Evolutionary conservation across 2,113 vertebrate species (phyloP), one percentile per base, ranked within the genome.

Genomic region (Ramphastos sulfuratus): DNA sequence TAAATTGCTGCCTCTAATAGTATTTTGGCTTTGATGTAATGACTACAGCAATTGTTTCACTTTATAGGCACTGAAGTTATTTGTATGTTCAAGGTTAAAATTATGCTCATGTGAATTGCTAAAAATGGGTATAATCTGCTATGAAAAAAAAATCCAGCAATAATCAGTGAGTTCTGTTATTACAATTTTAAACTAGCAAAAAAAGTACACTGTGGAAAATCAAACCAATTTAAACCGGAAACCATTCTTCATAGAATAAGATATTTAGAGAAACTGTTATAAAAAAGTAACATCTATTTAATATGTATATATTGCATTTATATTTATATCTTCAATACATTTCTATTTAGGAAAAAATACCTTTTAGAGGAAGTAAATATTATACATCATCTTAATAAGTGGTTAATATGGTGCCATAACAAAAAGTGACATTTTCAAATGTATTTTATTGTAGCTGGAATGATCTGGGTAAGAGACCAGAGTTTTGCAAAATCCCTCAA

Each of bases 401-500:
- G 17, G n/a, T 69, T 87, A 82, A 39, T 77, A 87, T 7, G 30
- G 67, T 89, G 58, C 3, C 6, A 25, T 7, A 54, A 37, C 1
- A 37, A 35, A 61, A 61, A 46, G 21, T 77, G 35, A 70, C 33
- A 56, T 2, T 3, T 95, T 88, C 80, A 46, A 85, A 56, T 30
- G 90, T 75, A 56, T 90, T 90, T 92, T 85, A 55, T 82, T 91
- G 76, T 33, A 71, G 3, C 21, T 66, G 30, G 52, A 94, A 87
- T n/a, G 92, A 93, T 69, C 2, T 76, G 61, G 58, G 60, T 69
- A 71, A 87, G 93, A 28, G 64, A 80, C 9, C 48, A 70, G 19
- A 88, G 66, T 35, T 91, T 82, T 71, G 27, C 93, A 65, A 95
- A 96, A 87, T 31, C 7, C 9, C 17, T 80, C 39, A 66, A 69